Evolutionary conservation across 2,797 vertebrate species (phyloP), one percentile per base, ranked within the genome.

Genomic region (Neosalanx taihuensis): DNA sequence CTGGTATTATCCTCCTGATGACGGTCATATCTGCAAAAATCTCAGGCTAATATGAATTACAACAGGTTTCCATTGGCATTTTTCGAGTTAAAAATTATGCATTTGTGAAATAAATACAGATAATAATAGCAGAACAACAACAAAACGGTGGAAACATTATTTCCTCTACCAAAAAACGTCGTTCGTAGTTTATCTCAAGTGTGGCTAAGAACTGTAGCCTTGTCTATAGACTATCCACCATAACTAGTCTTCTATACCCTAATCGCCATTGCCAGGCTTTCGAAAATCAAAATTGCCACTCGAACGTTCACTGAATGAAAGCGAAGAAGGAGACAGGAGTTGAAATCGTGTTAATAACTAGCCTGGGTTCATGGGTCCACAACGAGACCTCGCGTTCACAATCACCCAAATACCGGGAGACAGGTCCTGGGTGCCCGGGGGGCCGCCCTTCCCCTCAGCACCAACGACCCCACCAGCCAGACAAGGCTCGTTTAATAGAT

Each of bases 271-370:
- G 49, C 30, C 35, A 64, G 79, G 82, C 77, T 81, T 81, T 83
- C 79, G 79, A 68, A 72, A n/a, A n/a, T 33, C 56, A 75, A 76
- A 73, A 35, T 64, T 73, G 83, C 64, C 76, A 63, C 75, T 77
- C 73, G 53, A 65, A 83, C 67, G 81, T 69, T 88, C 76, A 83
- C 76, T 73, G 81, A 80, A 91, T 94, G 91, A 93, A 90, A 86
- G 86, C 76, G 84, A 86, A 73, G 78, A 76, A 81, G 80, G 81
- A 77, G 92, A 94, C 92, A 93, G 92, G 86, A 85, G 82, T 86
- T 90, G 89, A 91, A 95, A 95, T 94, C 89, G 92, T 84, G 91
- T 93, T 95, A 95, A 95, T 94, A 93, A 91, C 90, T 82, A 84
- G 83, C 91, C 87, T 81, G 85, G 85, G 86, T 85, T n/a, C n/a